Evolutionary conservation across 53 echinoderm and acorn worm species (phyloP), one percentile per base, ranked within the genome.

Genomic region (Mesocentrotus franciscanus): DNA sequence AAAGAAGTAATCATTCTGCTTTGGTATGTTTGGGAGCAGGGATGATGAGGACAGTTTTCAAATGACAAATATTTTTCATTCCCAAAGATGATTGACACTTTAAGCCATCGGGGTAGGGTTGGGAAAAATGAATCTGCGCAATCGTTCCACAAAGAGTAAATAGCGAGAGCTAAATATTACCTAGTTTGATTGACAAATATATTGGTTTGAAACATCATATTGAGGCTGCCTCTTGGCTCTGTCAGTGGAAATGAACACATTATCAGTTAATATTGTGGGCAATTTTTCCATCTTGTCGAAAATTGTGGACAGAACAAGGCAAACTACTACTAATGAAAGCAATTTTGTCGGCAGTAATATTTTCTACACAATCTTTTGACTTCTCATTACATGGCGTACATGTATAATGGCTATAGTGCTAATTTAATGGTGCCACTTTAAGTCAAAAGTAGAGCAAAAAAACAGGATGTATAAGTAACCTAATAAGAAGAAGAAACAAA

Each of bases 111-210:
- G 42, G 81, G 22, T 36, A 81, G 57, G 58, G 5, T 87, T 11
- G 12, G 13, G 1, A 15, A 58, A 87, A 81, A 87, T 58, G 29
- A 57, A 58, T 57, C 9, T 87, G 58, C 58, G n/a, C 87, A 58
- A 35, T 56, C 81, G 9, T 81, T 81, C 20, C 10, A n/a, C 29
- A 85, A 79, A 49, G 87, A 57, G 56, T 87, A 58, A 87, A 87
- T n/a, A 87, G 12, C 13, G 87, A 87, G 87, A 58, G 26, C 11
- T 24, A 87, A 56, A 57, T 87, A 85, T 85, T 36, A 84, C 20
- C 84, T 11, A 49, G 22, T 84, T 87, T 87, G 87, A 87, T 87
- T 87, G 87, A 87, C 87, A 87, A 87, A 87, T 87, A 58, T 87
- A 87, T 87, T 87, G 87, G 56, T 56, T 87, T 57, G 87, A 4